These are phyloP conservation scores for Periphyllus acericola DNA, from an alignment of 2,888 invertebrate genomes.

Conservation along the genomic window DNA sequence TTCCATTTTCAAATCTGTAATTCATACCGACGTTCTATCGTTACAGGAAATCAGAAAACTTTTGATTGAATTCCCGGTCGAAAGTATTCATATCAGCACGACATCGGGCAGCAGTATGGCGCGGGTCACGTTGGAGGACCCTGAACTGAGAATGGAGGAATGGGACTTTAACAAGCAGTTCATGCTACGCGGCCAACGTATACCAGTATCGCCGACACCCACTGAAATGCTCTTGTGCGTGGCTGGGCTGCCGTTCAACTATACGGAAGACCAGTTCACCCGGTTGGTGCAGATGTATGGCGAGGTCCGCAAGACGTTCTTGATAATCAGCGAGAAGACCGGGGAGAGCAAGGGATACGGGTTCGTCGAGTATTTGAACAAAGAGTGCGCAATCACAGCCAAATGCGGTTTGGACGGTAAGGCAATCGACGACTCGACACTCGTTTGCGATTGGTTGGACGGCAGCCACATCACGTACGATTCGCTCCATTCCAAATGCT, in stretches of 20 bases:
- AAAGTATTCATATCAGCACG: slow-evolving; percentile 65
- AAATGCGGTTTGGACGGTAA: slow-evolving; percentile 68
- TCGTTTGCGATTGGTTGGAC: slow-evolving; percentile 70
- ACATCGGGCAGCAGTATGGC: slow-evolving; percentile 65
- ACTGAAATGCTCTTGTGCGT: slow-evolving; percentile 70
- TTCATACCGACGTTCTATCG: background rate
- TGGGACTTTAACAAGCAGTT: slow-evolving; percentile 67
- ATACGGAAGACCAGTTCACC: slow-evolving; percentile 68
- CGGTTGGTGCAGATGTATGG: slow-evolving; percentile 69
- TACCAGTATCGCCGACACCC: slow-evolving; percentile 68
- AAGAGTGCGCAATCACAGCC: slow-evolving; percentile 69
- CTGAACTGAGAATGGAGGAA: slow-evolving; percentile 67
- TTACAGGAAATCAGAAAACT: slow-evolving; percentile 66
- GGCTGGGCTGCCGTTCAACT: slow-evolving; percentile 68
- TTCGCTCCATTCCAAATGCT: slow-evolving; percentile 70
- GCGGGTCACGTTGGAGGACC: slow-evolving; percentile 67
- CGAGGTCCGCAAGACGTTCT: slow-evolving; percentile 68
- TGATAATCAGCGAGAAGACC: slow-evolving; percentile 69
- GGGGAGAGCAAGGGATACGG: slow-evolving; percentile 71
- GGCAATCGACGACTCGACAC: slow-evolving; percentile 66
- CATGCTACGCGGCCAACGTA: slow-evolving; percentile 67
- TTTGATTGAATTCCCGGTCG: slow-evolving; percentile 67
- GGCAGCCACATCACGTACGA: slow-evolving; percentile 68
- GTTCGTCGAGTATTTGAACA: slow-evolving; percentile 70
- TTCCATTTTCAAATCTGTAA: no score